phyloP scores from a whole-genome alignment of 2,113 vertebrate genomes.

The Crypturellus undulatus region DNA sequence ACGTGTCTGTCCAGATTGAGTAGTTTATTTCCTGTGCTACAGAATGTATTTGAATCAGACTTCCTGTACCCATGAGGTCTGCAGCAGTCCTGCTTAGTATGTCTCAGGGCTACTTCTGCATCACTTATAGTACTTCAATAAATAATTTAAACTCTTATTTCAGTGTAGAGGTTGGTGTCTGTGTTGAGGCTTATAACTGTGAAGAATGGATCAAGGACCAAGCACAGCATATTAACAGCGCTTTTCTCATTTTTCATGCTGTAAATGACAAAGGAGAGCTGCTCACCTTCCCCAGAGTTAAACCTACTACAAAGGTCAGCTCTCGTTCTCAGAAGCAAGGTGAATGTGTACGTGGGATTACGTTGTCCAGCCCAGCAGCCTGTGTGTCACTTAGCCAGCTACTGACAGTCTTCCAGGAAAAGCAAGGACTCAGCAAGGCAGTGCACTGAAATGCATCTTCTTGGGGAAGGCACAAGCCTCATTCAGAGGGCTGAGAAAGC shows the following conservation, averaged over 20 bases:
- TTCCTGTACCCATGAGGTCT: background rate
- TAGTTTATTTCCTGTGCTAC: background rate
- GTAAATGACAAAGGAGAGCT: conserved; percentile 56
- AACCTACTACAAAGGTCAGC: conserved; percentile 76
- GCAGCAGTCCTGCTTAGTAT: background rate
- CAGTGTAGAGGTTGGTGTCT: conserved; percentile 83
- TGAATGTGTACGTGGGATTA: background rate
- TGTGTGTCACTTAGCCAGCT: background rate
- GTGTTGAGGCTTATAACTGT: conserved; percentile 82
- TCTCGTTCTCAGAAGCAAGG: background rate
- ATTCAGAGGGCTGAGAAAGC: background rate
- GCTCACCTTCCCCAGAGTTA: conserved; percentile 74
- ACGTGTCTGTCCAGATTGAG: background rate
- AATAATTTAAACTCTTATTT: background rate
- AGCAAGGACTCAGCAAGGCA: background rate
- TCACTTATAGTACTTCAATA: background rate
- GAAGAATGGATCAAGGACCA: conserved; percentile 77
- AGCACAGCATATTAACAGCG: conserved; percentile 82
- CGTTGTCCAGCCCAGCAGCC: background rate
- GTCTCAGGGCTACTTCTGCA: background rate
- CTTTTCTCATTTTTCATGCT: conserved; percentile 80
- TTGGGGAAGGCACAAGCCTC: background rate
- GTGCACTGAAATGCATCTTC: background rate
- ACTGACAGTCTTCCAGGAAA: background rate
- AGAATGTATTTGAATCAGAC: background rate